These are phyloP conservation scores for Dorcus parallelipipedus DNA, from an alignment of 2,888 invertebrate genomes.

Conservation along the genomic window DNA sequence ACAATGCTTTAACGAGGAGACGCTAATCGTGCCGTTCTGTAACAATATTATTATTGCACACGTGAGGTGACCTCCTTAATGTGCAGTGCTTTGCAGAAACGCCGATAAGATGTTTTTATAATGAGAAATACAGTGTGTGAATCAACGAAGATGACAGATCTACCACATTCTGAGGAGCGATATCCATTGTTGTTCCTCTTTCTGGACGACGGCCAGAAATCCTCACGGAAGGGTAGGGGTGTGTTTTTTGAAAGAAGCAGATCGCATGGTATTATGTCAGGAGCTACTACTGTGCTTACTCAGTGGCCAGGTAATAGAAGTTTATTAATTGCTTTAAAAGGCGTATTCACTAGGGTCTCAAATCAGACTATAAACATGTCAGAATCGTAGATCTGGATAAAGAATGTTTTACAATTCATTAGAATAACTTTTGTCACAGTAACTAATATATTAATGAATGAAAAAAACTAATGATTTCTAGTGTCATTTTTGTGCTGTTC, in stretches of 20 bases:
- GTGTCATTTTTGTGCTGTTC: too few relatives aligned
- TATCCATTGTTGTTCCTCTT: slow-evolving; percentile 43
- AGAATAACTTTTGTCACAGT: too few relatives aligned
- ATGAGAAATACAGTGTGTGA: neutral
- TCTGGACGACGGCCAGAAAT: slow-evolving; percentile 36
- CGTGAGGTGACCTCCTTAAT: neutral
- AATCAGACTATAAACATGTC: neutral
- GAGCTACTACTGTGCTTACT: slow-evolving; percentile 45
- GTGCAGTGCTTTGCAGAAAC: slow-evolving; percentile 3
- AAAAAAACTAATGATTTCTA: too few relatives aligned
- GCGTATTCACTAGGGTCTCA: too few relatives aligned
- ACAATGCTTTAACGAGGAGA: slow-evolving; percentile 1
- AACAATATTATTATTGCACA: neutral
- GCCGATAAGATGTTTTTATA: neutral
- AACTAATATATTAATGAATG: too few relatives aligned
- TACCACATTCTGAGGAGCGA: slow-evolving; percentile 37
- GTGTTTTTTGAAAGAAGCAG: slow-evolving; percentile 39
- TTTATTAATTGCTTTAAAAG: too few relatives aligned
- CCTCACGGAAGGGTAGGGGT: slow-evolving; percentile 31
- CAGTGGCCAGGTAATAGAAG: slow-evolving; percentile 46
- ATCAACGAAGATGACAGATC: slow-evolving; percentile 12
- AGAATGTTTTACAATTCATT: too few relatives aligned
- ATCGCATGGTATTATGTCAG: slow-evolving; percentile 40
- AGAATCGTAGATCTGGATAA: too few relatives aligned
- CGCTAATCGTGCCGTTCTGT: neutral